Evolutionary conservation across 2,888 invertebrate species (phyloP), one percentile per base, ranked within the genome.

Genomic region (Actias luna): DNA sequence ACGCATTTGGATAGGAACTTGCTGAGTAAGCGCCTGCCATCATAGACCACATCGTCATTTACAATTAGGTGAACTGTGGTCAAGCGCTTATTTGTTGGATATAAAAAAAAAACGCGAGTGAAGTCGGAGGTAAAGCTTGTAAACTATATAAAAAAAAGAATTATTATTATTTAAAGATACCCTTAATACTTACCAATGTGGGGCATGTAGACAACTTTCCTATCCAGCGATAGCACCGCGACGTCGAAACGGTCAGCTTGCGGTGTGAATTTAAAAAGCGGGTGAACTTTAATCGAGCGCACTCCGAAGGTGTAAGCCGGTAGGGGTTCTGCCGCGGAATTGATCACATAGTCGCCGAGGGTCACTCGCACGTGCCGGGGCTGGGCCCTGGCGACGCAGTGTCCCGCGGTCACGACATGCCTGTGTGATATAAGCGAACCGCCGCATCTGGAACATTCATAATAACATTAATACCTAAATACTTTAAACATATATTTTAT

Each of bases 241-340:
- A 98, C 97, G 81, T 98, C 98, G 81, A 97, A 98, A 65, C 98
- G 93, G 80, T 97, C 97, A 0, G 98, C 97, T 87, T 98, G 98
- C 0, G 98, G 98, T 0, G 98, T 98, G 84, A 98, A 98, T 88
- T 92, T 91, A 74, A 92, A 92, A 83, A 97, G 96, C 0, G 98
- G 98, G 87, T 98, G 98, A 29, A 98, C 88, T 78, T 97, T 95
- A 70, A 98, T 98, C 72, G 96, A 95, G 55, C 97, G 93, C n/a
- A 98, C 98, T 35, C 98, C 97, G 79, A 98, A 98, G 0, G 98
- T 98, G 79, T 98, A 97, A 0, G 98, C 98, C 0, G 98, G 98
- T 63, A 98, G 89, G 0, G 98, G 97, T 82, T 98, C 98, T 5
- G 97, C 96, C 0, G 98, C 98, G 0, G 98, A 98, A 88, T 98